Percentiles rank a stretch among this genome's conserved stretches.
Conservation (phyloP, 2,888 invertebrate species). For the Parnassius smintheus region DNA sequence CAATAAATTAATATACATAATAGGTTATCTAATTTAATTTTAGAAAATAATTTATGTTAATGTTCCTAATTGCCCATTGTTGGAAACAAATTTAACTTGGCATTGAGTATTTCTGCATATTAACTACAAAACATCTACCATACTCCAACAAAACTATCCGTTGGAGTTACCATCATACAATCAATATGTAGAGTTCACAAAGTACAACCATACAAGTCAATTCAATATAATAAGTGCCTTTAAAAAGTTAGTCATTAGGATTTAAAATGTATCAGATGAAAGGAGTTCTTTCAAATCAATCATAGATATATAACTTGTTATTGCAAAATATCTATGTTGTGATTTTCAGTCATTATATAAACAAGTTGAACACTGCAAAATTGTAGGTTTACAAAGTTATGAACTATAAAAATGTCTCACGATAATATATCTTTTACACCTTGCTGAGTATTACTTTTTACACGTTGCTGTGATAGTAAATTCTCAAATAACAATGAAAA, state of each 20-base stretch:
- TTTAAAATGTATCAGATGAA: constrained; percentile 61
- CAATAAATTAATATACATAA: no score
- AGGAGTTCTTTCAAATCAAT: constrained; percentile 41
- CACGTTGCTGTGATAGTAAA: constrained; percentile 41
- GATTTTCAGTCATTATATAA: constrained; percentile 41
- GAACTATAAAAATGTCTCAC: neutral
- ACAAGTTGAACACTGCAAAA: neutral
- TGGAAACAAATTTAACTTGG: constrained; percentile 19
- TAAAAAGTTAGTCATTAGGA: constrained; percentile 76
- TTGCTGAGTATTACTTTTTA: constrained; percentile 38
- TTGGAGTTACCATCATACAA: constrained; percentile 79
- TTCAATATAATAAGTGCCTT: constrained; percentile 79
- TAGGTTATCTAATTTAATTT: neutral
- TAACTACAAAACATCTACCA: constrained; percentile 55
- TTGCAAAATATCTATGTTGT: constrained; percentile 64
- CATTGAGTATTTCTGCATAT: constrained; percentile 52
- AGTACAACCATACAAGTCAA: constrained; percentile 76
- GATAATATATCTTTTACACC: constrained; percentile 18
- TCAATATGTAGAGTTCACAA: constrained; percentile 72
- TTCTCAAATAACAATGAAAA: constrained; percentile 29
- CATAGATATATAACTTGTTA: constrained; percentile 44
- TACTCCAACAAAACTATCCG: constrained; percentile 64
- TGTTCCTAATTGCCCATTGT: constrained; percentile 6
- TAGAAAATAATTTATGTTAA: constrained; percentile 1
- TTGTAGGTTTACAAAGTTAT: constrained; percentile 21